Evolutionary conservation across 2,888 invertebrate species (phyloP), one percentile per base, ranked within the genome.

Genomic region (Torymus tubicola): DNA sequence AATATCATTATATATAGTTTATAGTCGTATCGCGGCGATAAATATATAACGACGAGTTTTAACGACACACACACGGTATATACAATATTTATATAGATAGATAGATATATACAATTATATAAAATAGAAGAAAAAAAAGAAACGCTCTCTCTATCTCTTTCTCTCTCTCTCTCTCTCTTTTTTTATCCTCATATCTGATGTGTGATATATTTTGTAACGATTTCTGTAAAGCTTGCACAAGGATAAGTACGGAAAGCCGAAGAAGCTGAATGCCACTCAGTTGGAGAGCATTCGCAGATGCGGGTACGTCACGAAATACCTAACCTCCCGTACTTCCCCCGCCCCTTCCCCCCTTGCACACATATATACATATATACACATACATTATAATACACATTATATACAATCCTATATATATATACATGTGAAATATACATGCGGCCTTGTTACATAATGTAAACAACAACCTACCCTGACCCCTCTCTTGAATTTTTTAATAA

Each of bases 211-310:
- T 21, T 82, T 86, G 83, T 89, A 88, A 88, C 87, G 83, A 87
- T 92, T 93, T 93, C 92, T 93, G 93, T 94, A 93, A 96, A 96
- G 94, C 95, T 95, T 93, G 94, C 95, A 96, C 93, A 96, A 96
- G 95, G 95, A 96, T 94, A 96, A 96, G 92, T 94, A 94, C 92
- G 95, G 95, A 92, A 95, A 95, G 92, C 94, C 95, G 92, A 95
- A 95, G 94, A 94, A 94, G 93, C 94, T 95, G 93, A 94, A 93
- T 93, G 93, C 92, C 92, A 93, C 93, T 93, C 95, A 95, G 92
- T 94, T 95, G 93, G 94, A 95, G 92, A 94, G 93, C 91, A 94
- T 95, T 93, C 94, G 93, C 92, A 93, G 93, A 91, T 93, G 93
- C 92, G 95, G 95, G 95, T 95, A 95, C 93, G 94, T 94, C 92